Conservation (phyloP, 2,113 vertebrate genomes). For the Drymodes brunneopygia region DNA sequence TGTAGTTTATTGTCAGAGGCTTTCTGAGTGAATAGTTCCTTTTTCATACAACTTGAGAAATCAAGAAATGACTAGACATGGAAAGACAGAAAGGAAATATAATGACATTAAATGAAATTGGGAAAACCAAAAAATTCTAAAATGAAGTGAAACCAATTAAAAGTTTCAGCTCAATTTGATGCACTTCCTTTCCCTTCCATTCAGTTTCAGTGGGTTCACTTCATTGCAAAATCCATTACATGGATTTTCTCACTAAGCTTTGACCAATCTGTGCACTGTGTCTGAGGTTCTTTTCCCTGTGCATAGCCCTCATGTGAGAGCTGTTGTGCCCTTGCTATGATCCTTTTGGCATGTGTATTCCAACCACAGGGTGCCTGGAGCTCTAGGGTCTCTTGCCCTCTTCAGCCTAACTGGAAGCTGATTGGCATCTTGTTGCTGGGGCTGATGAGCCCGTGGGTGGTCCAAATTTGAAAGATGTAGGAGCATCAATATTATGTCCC, state of each 20-base stretch:
- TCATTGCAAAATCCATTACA: not conserved
- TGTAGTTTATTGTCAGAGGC: not conserved
- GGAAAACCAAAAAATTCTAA: not conserved
- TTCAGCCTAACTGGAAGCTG: rapidly evolving
- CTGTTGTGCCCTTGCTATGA: not conserved
- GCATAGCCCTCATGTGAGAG: not conserved
- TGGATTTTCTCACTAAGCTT: not conserved
- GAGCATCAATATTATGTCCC: not conserved
- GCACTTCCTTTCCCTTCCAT: not conserved
- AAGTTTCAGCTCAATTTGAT: not conserved
- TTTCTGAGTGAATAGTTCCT: not conserved
- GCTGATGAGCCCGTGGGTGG: not conserved
- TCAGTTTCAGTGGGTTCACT: not conserved
- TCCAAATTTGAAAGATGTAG: not conserved
- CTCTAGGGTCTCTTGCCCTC: not conserved
- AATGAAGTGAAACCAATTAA: not conserved
- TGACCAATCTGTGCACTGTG: rapidly evolving
- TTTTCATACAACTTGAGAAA: not conserved
- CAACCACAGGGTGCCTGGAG: not conserved
- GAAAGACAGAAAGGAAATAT: not conserved
- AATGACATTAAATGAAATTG: not conserved
- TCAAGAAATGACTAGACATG: not conserved
- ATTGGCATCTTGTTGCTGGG: not conserved
- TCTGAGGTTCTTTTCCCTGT: not conserved
- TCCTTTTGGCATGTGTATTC: not conserved